Conservation (phyloP, 1,140 invertebrate genomes). For the Drosophila setifemur region DNA sequence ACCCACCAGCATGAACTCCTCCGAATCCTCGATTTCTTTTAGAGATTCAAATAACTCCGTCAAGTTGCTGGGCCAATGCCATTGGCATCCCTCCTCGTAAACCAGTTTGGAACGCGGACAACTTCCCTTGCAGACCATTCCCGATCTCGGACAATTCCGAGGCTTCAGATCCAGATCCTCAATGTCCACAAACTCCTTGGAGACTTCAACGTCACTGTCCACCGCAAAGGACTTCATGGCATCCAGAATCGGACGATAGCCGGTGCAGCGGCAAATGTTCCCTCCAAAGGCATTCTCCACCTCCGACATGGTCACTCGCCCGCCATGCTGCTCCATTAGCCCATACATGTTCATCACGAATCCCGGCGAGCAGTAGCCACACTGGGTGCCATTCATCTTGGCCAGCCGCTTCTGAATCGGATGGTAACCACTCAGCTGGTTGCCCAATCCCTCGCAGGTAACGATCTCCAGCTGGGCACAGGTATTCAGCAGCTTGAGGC, state of each 20-base stretch:
- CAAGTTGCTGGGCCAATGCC: constrained; percentile 81
- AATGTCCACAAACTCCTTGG: constrained; percentile 65
- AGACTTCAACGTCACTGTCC: constrained; percentile 87
- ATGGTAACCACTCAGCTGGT: constrained; percentile 87
- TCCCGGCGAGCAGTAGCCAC: constrained; percentile 92
- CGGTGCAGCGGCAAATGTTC: constrained; percentile 94
- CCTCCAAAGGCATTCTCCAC: constrained; percentile 91
- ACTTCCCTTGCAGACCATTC: constrained; percentile 22
- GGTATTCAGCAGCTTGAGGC: constrained; percentile 87
- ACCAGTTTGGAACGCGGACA: constrained; percentile 79
- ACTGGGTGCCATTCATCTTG: constrained; percentile 90
- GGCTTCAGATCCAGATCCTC: constrained; percentile 55
- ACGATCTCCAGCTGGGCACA: constrained; percentile 90
- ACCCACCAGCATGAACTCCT: constrained; percentile 83
- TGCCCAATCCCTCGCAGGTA: constrained; percentile 91
- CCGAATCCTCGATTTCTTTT: constrained; percentile 79
- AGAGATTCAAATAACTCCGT: constrained; percentile 85
- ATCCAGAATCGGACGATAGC: constrained; percentile 92
- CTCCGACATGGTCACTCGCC: constrained; percentile 86
- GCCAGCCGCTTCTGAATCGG: constrained; percentile 87
- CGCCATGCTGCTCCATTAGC: constrained; percentile 83
- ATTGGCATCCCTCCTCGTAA: constrained; percentile 59
- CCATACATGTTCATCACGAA: constrained; percentile 95
- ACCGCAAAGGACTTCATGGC: constrained; percentile 90
- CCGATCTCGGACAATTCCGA: constrained; percentile 48